Evolutionary conservation across 2,113 vertebrate genomes (phyloP).

Genomic region (Tringa solitaria): DNA sequence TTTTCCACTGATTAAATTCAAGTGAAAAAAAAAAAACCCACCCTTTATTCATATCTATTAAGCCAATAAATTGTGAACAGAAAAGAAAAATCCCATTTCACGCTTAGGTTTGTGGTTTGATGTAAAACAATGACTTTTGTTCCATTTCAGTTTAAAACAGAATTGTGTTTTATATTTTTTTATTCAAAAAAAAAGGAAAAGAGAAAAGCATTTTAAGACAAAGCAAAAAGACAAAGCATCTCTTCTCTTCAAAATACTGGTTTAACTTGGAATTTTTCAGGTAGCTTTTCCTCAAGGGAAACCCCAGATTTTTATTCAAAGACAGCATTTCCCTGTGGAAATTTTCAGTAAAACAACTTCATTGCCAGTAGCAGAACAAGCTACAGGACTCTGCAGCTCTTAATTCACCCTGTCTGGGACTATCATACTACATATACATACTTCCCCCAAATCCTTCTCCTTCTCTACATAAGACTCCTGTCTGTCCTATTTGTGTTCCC

Average conservation of each 20-base stretch:
- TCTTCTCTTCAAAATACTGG: background rate
- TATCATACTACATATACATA: rapidly evolving
- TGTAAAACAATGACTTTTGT: background rate
- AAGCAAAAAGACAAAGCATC: background rate
- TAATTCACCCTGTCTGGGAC: background rate
- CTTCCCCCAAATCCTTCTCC: background rate
- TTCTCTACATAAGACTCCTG: background rate
- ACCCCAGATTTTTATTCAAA: background rate
- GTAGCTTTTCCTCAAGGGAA: background rate
- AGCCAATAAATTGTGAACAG: background rate
- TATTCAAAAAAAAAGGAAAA: background rate
- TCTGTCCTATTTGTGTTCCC: background rate
- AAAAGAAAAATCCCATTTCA: conserved; percentile 11
- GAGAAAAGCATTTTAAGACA: background rate
- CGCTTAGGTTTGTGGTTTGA: background rate
- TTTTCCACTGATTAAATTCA: background rate
- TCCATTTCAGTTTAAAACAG: background rate
- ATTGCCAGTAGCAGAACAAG: background rate
- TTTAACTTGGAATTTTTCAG: background rate
- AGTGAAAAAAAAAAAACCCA: background rate
- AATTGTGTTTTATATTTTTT: background rate
- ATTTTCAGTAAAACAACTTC: background rate
- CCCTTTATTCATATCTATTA: background rate
- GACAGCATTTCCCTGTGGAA: background rate
- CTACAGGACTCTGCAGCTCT: background rate